These are phyloP conservation scores for Hemaris fuciformis DNA, from an alignment of 2,888 invertebrate genomes.

Conservation along the genomic window DNA sequence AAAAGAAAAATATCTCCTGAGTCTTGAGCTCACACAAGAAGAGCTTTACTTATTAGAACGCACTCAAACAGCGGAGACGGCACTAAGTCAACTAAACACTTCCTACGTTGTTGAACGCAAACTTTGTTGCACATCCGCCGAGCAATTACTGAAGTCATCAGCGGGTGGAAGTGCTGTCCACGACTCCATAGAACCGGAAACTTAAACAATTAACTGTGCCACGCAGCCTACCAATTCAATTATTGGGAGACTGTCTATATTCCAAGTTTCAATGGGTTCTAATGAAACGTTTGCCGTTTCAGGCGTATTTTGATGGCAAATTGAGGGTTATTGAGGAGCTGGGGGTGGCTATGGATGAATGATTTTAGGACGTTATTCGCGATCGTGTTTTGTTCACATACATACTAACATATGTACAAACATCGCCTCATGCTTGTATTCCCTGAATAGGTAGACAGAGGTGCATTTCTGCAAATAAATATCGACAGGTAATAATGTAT, in stretches of 20 bases:
- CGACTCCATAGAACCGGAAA: constrained; percentile 25
- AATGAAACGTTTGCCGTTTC: constrained; percentile 13
- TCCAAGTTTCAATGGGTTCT: constrained; percentile 27
- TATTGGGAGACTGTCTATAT: constrained; percentile 21
- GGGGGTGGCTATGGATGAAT: neutral
- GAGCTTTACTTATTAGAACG: neutral
- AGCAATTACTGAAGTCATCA: constrained; percentile 32
- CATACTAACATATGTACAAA: neutral
- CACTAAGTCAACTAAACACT: neutral
- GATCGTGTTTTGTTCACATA: neutral
- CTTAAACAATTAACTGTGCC: constrained; percentile 36
- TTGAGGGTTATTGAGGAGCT: constrained; percentile 7
- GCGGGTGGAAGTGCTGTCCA: constrained; percentile 20
- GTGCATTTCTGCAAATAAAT: too few relatives aligned
- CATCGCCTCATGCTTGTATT: too few relatives aligned
- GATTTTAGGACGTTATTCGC: neutral
- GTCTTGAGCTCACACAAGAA: too few relatives aligned
- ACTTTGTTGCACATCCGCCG: constrained; percentile 26
- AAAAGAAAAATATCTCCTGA: too few relatives aligned
- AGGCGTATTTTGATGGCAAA: constrained; percentile 25
- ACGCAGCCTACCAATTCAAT: constrained; percentile 18
- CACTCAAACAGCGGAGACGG: neutral
- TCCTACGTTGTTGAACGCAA: constrained; percentile 11
- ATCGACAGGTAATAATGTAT: too few relatives aligned
- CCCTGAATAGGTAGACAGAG: too few relatives aligned